Conservation (phyloP, 2,888 invertebrate genomes). For the Spodoptera littoralis region DNA sequence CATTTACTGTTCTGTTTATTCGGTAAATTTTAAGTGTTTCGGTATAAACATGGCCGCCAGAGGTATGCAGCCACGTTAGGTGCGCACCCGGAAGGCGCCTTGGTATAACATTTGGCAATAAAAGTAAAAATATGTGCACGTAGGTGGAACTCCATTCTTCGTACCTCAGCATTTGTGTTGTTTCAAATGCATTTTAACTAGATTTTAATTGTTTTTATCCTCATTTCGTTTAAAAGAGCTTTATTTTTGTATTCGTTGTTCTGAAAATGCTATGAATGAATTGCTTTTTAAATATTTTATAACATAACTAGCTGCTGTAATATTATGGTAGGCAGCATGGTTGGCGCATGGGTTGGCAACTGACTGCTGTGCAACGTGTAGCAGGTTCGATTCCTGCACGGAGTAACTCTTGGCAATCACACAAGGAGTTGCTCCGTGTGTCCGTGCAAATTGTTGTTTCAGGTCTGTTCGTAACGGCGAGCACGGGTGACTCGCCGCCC, state of each 20-base stretch:
- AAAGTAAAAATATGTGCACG: constrained; percentile 23
- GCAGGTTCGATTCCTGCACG: too few species aligned
- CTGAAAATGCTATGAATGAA: too few species aligned
- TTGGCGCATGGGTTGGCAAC: too few species aligned
- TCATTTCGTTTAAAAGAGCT: not conserved
- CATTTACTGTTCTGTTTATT: constrained; percentile 17
- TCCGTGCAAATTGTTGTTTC: too few species aligned
- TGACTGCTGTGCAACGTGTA: too few species aligned
- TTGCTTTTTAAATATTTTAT: too few species aligned
- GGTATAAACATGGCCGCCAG: constrained; percentile 1
- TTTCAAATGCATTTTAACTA: constrained; percentile 17
- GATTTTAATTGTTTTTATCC: constrained; percentile 1
- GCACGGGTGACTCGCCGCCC: too few species aligned
- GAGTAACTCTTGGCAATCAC: too few species aligned
- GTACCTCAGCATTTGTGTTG: constrained; percentile 15
- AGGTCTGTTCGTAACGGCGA: too few species aligned
- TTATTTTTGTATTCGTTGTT: not conserved
- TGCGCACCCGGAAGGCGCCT: constrained; percentile 21
- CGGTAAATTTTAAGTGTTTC: constrained; percentile 22
- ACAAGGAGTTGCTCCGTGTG: too few species aligned
- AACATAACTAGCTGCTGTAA: too few species aligned
- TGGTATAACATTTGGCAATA: constrained; percentile 28
- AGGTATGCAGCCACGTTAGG: constrained; percentile 7
- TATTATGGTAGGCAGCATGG: too few species aligned
- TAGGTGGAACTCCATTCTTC: constrained; percentile 15